Evolutionary conservation across 2,797 vertebrate species (phyloP), one percentile per base, ranked within the genome.

Genomic region (Enteromius anoplus): DNA sequence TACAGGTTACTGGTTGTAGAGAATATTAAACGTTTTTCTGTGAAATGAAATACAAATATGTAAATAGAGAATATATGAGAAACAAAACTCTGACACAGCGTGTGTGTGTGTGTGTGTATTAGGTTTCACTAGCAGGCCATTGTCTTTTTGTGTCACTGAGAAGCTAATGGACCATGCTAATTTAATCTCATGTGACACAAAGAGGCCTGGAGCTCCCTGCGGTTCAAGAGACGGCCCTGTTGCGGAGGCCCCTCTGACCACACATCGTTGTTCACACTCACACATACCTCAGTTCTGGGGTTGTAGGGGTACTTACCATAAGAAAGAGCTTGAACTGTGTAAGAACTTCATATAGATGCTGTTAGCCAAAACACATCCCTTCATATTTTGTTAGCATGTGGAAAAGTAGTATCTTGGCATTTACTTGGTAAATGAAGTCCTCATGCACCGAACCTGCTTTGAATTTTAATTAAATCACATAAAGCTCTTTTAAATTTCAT

Each of bases 151-250:
- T 88, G 72, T 85, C 82, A 84, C 77, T 49, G 42, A 76, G 78
- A 72, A 72, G 82, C 80, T 87, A 89, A 86, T 88, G 86, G 84
- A 78, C 83, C 75, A 19, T 84, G 75, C 47, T 88, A 85, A 88
- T 89, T 84, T 81, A 88, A 89, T 89, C 86, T 85, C 75, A 66
- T 64, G 72, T 75, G 84, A 64, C 73, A 88, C 85, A 87, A 89
- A 84, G 60, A 47, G 64, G 79, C 45, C 68, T 17, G 70, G 40
- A 82, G 70, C 49, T 81, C 76, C 72, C 80, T 68, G 70, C 34
- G 26, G 79, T 53, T 83, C 45, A 49, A 26, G 71, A 85, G 85
- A 81, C 60, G n/a, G 76, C 58, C 77, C 60, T 45, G 58, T 53
- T 69, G n/a, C 65, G 2, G 51, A 49, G 80, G 69, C 68, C 32